Evolutionary conservation across 2,797 vertebrate genomes (phyloP).

Genomic region (Typhlichthys subterraneus): DNA sequence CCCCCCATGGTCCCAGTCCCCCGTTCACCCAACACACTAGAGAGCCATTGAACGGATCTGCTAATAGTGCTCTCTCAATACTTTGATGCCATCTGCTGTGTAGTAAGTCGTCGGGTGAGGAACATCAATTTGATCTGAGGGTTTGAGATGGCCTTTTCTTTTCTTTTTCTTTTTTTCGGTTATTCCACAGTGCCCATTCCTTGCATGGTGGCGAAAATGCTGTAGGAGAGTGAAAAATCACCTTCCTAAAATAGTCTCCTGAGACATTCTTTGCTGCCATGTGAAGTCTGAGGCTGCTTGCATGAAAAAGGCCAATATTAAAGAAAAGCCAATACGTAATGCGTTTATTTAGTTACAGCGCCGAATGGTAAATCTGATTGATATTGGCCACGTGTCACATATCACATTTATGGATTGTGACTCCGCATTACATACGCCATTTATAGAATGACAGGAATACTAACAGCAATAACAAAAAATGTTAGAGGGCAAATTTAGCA

Average conservation of each 20-base stretch:
- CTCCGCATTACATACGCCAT: neutral
- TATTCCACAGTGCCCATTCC: constrained; percentile 4
- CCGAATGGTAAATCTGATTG: neutral
- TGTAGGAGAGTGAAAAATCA: neutral
- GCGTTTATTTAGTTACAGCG: constrained; percentile 4
- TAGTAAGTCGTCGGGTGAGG: constrained; percentile 32
- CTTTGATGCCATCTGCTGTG: constrained; percentile 45
- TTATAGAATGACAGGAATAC: constrained; percentile 1
- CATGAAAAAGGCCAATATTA: neutral
- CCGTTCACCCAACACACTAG: neutral
- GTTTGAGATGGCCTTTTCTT: constrained; percentile 25
- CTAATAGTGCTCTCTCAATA: constrained; percentile 36
- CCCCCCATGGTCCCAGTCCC: constrained; percentile 13
- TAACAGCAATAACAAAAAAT: constrained; percentile 3
- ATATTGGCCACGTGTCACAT: neutral
- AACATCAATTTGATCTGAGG: constrained; percentile 35
- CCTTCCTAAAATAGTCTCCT: constrained; percentile 9
- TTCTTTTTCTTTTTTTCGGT: neutral
- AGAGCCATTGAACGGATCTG: constrained; percentile 11
- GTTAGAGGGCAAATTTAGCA: constrained; percentile 10
- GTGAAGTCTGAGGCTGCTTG: neutral
- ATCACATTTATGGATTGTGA: constrained; percentile 9
- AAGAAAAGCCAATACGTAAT: constrained; percentile 5
- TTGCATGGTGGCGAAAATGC: constrained; percentile 28
- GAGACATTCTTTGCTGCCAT: constrained; percentile 10